Conservation (phyloP, 64 coral and sea anemone species). For the Montipora capricornis region DNA sequence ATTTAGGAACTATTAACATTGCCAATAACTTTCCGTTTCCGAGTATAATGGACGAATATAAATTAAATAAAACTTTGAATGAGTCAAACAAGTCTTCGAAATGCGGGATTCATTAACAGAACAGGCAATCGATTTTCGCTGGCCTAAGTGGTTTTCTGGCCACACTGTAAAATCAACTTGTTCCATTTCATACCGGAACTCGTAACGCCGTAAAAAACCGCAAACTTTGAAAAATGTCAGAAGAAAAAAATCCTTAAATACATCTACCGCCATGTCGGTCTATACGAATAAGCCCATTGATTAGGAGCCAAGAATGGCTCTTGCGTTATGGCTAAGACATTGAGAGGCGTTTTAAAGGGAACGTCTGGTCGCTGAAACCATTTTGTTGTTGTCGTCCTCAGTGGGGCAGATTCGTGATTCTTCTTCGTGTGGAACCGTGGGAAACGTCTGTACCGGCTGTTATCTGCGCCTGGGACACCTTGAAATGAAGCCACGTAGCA, state of each 20-base stretch:
- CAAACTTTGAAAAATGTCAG: no score
- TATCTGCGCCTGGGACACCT: slow-evolving; percentile 44
- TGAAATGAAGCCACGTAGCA: slow-evolving; percentile 65
- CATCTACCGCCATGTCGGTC: slow-evolving; percentile 64
- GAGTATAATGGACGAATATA: no score
- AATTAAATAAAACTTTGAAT: no score
- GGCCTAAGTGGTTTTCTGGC: no score
- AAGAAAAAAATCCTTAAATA: not conserved
- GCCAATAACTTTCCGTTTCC: no score
- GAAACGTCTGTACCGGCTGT: slow-evolving; percentile 60
- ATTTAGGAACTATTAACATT: no score
- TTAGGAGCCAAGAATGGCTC: slow-evolving; percentile 88
- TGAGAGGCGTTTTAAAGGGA: slow-evolving; percentile 83
- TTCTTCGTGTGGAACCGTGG: slow-evolving; percentile 65
- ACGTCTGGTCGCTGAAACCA: slow-evolving; percentile 74
- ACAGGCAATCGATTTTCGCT: no score
- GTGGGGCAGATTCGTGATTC: slow-evolving; percentile 71
- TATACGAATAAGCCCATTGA: slow-evolving; percentile 90
- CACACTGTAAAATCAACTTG: no score
- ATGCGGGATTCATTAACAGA: no score
- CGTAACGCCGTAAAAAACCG: no score
- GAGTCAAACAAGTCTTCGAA: no score
- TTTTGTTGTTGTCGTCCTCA: slow-evolving; percentile 71
- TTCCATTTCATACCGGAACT: no score
- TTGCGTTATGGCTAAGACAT: slow-evolving; percentile 86